A percentile compares a stretch with the other conserved stretches of the same genome.
Conservation (phyloP, 2,113 vertebrate genomes). For the Dryoscopus gambensis region DNA sequence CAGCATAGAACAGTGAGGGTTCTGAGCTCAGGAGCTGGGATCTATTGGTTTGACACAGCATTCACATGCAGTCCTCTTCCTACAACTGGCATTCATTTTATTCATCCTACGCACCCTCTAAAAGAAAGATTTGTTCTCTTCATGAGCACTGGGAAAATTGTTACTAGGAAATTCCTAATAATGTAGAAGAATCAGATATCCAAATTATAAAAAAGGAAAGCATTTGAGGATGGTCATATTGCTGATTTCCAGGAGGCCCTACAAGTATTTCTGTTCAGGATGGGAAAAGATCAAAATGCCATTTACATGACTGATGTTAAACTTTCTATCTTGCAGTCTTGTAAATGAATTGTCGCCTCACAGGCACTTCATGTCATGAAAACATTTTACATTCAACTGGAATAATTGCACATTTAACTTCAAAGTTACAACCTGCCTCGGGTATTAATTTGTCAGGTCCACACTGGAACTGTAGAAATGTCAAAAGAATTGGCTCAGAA, state of each 20-base stretch:
- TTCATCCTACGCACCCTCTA: neutral
- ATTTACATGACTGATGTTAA: neutral
- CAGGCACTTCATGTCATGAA: neutral
- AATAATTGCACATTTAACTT: conserved; percentile 26
- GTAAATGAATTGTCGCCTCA: conserved; percentile 34
- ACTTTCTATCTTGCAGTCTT: neutral
- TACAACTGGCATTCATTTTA: neutral
- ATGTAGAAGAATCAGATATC: neutral
- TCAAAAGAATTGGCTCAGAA: neutral
- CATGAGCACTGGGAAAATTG: neutral
- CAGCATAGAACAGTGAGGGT: neutral
- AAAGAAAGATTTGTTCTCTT: neutral
- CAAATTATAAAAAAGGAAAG: neutral
- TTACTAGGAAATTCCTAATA: neutral
- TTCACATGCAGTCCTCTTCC: neutral
- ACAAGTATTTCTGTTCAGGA: neutral
- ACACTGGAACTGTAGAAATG: neutral
- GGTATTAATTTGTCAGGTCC: conserved; percentile 30
- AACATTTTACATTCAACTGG: conserved; percentile 40
- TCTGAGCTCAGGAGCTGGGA: neutral
- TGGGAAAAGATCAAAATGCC: conserved; percentile 18
- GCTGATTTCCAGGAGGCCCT: neutral
- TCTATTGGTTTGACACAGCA: neutral
- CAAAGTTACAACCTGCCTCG: conserved; percentile 1
- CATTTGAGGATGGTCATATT: neutral